Percentiles rank a stretch among this genome's conserved stretches.
Evolutionary conservation across 2,113 vertebrate genomes (phyloP).

Genomic region (Aegypius monachus): DNA sequence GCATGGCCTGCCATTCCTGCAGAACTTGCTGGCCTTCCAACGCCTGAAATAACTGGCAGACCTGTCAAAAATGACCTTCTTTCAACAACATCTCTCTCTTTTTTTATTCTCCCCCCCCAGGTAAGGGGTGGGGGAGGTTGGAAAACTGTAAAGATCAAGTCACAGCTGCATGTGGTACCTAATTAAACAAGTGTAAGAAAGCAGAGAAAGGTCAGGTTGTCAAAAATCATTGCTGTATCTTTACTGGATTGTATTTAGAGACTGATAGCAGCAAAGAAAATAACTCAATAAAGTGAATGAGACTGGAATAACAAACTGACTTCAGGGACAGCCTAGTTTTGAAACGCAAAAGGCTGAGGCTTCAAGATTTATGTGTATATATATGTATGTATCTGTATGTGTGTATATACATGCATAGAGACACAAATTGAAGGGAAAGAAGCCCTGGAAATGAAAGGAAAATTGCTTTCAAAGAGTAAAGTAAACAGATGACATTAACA

Average conservation of each 20-base stretch:
- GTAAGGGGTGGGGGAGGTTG: background rate
- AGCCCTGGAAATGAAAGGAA: constrained; percentile 51
- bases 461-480: background rate
- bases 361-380: background rate
- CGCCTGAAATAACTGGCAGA: constrained; percentile 61
- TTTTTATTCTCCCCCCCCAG: background rate
- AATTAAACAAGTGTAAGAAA: constrained; percentile 84
- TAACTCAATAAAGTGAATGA: constrained; percentile 76
- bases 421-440: constrained; percentile 2
- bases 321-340: constrained; percentile 7
- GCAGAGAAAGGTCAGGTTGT: constrained; percentile 79
- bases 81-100: constrained; percentile 68
- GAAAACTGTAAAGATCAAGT: constrained; percentile 76
- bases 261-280: constrained; percentile 75
- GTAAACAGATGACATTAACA: constrained; percentile 25
- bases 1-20: background rate
- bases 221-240: constrained; percentile 80
- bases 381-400: background rate
- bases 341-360: background rate
- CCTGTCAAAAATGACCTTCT: constrained; percentile 77
- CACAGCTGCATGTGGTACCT: constrained; percentile 71
- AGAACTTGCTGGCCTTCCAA: constrained; percentile 25
- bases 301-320: constrained; percentile 72
- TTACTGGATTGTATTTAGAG: constrained; percentile 78
- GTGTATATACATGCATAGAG: background rate